phyloP scores from a whole-genome alignment of 2,888 invertebrate species.

The Emesis russula region DNA sequence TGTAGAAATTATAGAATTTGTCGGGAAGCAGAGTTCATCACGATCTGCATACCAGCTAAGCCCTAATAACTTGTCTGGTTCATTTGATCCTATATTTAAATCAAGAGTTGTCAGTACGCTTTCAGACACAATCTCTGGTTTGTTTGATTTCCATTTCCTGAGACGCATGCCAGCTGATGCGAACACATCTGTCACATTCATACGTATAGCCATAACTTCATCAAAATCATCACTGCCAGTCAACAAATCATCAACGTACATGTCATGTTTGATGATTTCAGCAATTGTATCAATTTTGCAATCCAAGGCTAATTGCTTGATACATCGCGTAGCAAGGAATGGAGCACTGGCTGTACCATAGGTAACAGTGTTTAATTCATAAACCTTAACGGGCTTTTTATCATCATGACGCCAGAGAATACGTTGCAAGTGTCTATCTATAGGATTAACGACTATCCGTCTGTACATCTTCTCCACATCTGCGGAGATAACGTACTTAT shows the following conservation, averaged over 20 bases:
- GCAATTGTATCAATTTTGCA: not conserved
- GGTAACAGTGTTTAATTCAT: conserved; percentile 2
- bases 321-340: not conserved
- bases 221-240: conserved; percentile 17
- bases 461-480: conserved; percentile 11
- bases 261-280: not conserved
- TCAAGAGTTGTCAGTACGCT: not conserved
- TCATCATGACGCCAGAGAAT: not conserved
- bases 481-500: conserved; percentile 2
- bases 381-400: not conserved
- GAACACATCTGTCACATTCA: too few relatives aligned
- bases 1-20: not conserved
- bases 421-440: not conserved
- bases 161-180: conserved; percentile 7
- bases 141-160: conserved; percentile 39
- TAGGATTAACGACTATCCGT: not conserved
- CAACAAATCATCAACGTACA: conserved; percentile 45
- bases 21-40: conserved; percentile 62
- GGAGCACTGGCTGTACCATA: conserved; percentile 23
- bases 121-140: not conserved
- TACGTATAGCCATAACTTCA: not conserved
- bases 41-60: conserved; percentile 64
- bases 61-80: conserved; percentile 66
- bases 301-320: not conserved
- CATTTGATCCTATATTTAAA: conserved; percentile 36